Base-by-base conservation (phyloP, 2,113 vertebrate genomes). In the Boleophthalmus pectinirostris region DNA sequence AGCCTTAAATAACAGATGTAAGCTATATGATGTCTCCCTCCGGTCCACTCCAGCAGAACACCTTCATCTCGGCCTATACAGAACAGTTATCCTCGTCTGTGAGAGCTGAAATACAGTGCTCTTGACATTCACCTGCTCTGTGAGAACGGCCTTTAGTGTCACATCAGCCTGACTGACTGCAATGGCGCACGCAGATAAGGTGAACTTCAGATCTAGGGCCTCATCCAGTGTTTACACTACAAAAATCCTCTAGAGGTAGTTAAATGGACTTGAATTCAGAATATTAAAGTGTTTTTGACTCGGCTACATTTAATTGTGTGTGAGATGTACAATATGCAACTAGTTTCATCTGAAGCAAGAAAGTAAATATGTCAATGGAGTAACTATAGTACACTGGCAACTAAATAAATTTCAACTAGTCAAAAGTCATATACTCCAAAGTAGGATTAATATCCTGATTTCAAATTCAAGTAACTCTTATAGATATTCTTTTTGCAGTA, bases 61-160 rank as follows among this genome's bases (percentile, higher is more conserved):
- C 69, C 58, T 77, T 66, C 75, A 56, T 83, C 73, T 79, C 81
- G 74, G 21, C 78, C 60, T 71, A 56, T 67, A 74, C 66, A n/a
- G 51, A 54, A 68, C 60, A 74, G 75, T 58, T 70, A 64, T 83
- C 78, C 74, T 45, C 67, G 68, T 83, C 66, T 43, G 66, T 70
- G 81, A 38, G 35, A 21, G 75, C 46, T 84, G 82, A 87, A 84
- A 84, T 81, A 81, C 79, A 74, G 81, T n/a, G 66, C 63, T 47
- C 56, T 76, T 72, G 73, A 74, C 68, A 18, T n/a, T 84, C 66
- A 79, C 75, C 75, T 75, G 73, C 70, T 56, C 67, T 69, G 73
- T 73, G 71, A 81, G 77, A 81, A 82, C 61, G 67, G 82, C 75
- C 23, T 78, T 82, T 85, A 66, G 16, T 84, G 80, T 82, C 83